Base-by-base conservation (phyloP, 2,113 vertebrate species). In the Accipiter virgatus region DNA sequence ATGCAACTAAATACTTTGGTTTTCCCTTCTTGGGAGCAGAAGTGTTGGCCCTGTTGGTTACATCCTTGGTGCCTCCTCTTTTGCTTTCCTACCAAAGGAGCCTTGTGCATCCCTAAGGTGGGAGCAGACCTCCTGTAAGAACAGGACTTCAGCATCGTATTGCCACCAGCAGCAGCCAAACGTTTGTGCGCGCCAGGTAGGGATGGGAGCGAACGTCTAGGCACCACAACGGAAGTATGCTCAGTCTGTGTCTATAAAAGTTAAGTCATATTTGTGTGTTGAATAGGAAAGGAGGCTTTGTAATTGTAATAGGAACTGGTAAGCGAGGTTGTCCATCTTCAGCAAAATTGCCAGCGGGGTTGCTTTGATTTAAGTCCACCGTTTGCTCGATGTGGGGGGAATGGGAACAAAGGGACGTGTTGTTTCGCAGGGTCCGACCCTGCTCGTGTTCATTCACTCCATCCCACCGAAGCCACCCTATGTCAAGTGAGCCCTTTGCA, bases 401-500 rank as follows among this genome's bases (percentile, higher is more conserved):
- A 16, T 6, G 53, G 19, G 52, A 32, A 26, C n/a, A 34, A 25
- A 7, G 48, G 62, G n/a, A 20, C 7, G 45, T 25, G 36, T 11
- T 40, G 25, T 40, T 81, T 52, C 6, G 5, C 56, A 34, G 62
- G 40, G 21, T 71, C 61, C 11, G 7, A 6, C 48, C 21, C 43
- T 11, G 23, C 42, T 61, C 38, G 55, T 5, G 3, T n/a, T 58
- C 9, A 5, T 34, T 58, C 43, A 2, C n/a, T 19, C 29, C 68
- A 8, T 38, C 38, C 38, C 11, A 70, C 14, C 29, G 40, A 26
- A 81, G 22, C 18, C 56, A 7, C 38, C 16, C 42, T 3, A 1
- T 1, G 40, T 13, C 16, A 11, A 7, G 19, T 0, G 18, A 67
- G 29, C 32, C 34, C 22, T 38, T 16, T 17, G 42, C 31, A 13